Base-by-base conservation (phyloP, 2,113 vertebrate species). In the Callospermophilus lateralis region DNA sequence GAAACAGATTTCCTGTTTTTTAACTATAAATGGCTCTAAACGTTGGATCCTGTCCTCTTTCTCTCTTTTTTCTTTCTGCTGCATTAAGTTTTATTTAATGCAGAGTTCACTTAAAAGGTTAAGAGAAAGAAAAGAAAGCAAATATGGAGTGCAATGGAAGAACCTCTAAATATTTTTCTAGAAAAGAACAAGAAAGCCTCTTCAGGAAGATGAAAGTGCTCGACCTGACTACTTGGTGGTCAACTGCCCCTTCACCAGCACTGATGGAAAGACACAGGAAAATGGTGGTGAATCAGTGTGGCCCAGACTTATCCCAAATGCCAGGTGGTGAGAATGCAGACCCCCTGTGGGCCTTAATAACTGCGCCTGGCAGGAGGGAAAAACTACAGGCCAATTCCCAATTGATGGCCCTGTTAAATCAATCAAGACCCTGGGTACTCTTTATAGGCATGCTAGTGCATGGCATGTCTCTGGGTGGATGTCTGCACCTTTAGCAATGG, bases 221-320 rank as follows among this genome's bases (percentile, higher is more conserved):
- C 74, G 9, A 1, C 63, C 92, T 79, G 91, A 95, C 94, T 94
- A 99, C 93, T 99, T 99, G 61, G 99, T 99, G 95, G 99, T 99
- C 96, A 99, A 99, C 97, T 99, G 99, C 17, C 99, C 99, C 98
- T 99, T 99, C 74, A 99, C 99, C 98, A 99, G 97, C 99, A 99
- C 99, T 99, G 95, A 48, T 34, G 93, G 92, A 93, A 53, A 97
- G 26, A 96, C 24, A 65, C 78, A 70, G 13, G 79, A 37, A 94
- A 53, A 96, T 53, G 87, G 68, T 4, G 48, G 88, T 58, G 70
- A 84, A 93, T 2, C 61, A 2, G 39, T 22, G 84, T 48, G 92
- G 12, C n/a, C 1, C 22, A 0, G 53, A 45, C 22, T 28, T 2
- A 42, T 22, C 74, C 84, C 90, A 13, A 24, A 39, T 5, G 76